phyloP scores from a whole-genome alignment of 2,888 invertebrate species.

The Diogma glabrata region DNA sequence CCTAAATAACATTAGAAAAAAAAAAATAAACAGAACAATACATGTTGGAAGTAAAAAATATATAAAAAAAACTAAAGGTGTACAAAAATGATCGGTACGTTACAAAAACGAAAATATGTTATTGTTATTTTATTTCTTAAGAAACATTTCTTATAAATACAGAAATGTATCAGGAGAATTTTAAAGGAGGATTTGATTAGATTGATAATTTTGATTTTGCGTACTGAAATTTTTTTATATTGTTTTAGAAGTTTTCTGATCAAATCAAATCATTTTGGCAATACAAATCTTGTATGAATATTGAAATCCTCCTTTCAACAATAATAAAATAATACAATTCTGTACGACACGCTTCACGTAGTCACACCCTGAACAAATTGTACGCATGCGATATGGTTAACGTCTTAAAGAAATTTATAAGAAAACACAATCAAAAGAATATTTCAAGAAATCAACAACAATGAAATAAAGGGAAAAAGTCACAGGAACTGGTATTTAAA shows the following conservation, averaged over 20 bases:
- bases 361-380: conserved; percentile 7
- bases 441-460: conserved; percentile 7
- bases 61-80: conserved; percentile 5
- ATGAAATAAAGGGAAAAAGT: conserved; percentile 11
- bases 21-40: background rate
- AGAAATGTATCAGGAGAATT: background rate
- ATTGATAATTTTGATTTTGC: conserved; percentile 1
- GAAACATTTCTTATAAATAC: conserved; percentile 5
- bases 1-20: conserved; percentile 5
- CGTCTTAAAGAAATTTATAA: conserved; percentile 12
- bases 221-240: no score
- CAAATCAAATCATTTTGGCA: no score
- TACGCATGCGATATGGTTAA: conserved; percentile 9
- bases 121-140: no score
- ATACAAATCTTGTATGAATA: no score
- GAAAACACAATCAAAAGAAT: conserved; percentile 1
- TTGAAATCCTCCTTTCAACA: no score
- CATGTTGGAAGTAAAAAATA: background rate
- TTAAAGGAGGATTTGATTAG: background rate
- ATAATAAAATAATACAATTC: no score
- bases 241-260: no score
- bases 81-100: conserved; percentile 8
- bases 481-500: conserved; percentile 15
- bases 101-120: conserved; percentile 6
- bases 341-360: no score